Evolutionary conservation across 2,797 vertebrate species (phyloP).

Genomic region (Rhynchotus rufescens): DNA sequence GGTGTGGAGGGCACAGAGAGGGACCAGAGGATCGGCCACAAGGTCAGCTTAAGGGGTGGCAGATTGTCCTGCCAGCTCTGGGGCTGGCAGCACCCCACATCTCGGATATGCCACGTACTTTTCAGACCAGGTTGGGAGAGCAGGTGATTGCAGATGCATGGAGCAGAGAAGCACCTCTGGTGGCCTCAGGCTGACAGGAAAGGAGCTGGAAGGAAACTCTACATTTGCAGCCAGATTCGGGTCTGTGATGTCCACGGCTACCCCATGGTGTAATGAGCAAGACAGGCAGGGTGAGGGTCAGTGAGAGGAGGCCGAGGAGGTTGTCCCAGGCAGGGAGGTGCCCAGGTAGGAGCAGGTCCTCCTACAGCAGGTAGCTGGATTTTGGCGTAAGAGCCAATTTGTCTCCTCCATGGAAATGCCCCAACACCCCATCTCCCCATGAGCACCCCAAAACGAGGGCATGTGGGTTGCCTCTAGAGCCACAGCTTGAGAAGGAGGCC

Average conservation of each 20-base stretch:
- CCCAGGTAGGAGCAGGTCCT: neutral
- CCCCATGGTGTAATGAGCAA: neutral
- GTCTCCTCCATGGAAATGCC: neutral
- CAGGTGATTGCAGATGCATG: neutral
- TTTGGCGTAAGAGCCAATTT: neutral
- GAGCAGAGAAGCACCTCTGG: neutral
- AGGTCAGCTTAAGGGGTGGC: neutral
- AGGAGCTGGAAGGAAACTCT: neutral
- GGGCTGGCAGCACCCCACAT: too few relatives aligned
- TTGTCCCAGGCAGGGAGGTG: neutral
- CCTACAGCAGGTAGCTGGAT: neutral
- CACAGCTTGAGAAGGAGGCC: neutral
- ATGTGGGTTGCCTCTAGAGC: too few relatives aligned
- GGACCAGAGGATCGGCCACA: too few relatives aligned
- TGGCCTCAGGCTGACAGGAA: neutral
- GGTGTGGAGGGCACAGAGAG: neutral
- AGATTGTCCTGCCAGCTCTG: neutral
- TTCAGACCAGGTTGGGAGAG: fast-evolving
- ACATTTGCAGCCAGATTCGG: neutral
- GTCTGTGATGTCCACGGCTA: fast-evolving
- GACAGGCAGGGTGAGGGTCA: neutral
- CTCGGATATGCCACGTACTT: too few relatives aligned
- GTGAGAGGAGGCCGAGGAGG: fast-evolving
- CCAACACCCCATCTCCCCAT: neutral
- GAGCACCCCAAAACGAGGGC: neutral